phyloP scores from a whole-genome alignment of 2,113 vertebrate genomes.

The Indicator maculatus region DNA sequence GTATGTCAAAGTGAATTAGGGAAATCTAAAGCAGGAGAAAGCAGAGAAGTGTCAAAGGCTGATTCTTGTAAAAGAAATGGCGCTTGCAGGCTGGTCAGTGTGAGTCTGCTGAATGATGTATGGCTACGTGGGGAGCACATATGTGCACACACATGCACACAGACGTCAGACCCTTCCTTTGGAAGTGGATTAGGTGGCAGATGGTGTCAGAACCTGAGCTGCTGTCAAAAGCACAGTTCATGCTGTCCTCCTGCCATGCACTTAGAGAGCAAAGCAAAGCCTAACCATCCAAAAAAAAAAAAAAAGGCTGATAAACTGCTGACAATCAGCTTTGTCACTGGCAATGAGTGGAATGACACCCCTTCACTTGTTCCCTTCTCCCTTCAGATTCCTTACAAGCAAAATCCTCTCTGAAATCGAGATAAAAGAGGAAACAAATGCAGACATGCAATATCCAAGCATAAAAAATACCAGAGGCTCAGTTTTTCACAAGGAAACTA shows the following conservation, averaged over 20 bases:
- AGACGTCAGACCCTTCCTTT: conserved; percentile 55
- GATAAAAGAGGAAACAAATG: neutral
- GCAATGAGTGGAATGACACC: rapidly evolving
- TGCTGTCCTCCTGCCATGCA: neutral
- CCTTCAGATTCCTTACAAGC: neutral
- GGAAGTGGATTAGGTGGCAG: conserved; percentile 74
- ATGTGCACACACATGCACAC: conserved; percentile 40
- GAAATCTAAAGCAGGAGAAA: neutral
- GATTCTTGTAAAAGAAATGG: conserved; percentile 21
- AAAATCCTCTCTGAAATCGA: neutral
- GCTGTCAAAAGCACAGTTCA: conserved; percentile 43
- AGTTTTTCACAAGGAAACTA: neutral
- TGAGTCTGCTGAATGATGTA: conserved; percentile 19
- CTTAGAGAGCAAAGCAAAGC: neutral
- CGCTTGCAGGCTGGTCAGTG: neutral
- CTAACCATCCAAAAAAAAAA: neutral
- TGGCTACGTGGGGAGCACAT: neutral
- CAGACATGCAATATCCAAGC: neutral
- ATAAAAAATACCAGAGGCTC: neutral
- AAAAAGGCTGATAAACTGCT: neutral
- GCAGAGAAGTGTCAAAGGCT: conserved; percentile 5
- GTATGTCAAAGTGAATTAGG: neutral
- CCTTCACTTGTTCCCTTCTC: neutral
- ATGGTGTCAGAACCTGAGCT: conserved; percentile 65
- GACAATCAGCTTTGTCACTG: conserved; percentile 4